phyloP scores from a whole-genome alignment of 2,888 invertebrate species.

The Scelioninae gen. 2 region DNA sequence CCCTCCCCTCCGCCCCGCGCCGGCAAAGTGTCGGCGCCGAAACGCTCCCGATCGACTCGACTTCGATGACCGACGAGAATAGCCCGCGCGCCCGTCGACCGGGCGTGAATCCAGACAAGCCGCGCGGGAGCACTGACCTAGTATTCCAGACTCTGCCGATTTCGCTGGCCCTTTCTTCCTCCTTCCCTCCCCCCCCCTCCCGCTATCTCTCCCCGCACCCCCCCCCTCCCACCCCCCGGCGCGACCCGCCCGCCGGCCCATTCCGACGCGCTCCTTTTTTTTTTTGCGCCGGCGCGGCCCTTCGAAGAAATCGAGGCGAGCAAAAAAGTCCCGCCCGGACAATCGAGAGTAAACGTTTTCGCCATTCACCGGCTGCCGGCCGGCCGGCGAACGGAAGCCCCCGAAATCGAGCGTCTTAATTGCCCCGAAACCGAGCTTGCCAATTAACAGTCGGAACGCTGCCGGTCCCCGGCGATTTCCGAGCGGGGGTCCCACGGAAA shows the following conservation, averaged over 20 bases:
- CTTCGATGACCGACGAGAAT: no score
- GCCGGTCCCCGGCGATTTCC: conserved; percentile 58
- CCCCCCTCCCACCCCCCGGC: no score
- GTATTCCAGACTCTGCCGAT: no score
- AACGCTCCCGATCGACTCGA: no score
- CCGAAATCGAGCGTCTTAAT: conserved; percentile 61
- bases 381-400: conserved; percentile 58
- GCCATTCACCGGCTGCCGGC: conserved; percentile 52
- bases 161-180: no score
- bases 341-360: conserved; percentile 55
- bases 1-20: no score
- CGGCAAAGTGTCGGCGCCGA: no score
- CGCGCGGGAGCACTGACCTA: no score
- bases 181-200: no score
- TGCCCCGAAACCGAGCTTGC: conserved; percentile 59
- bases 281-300: conserved; percentile 48
- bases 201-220: no score
- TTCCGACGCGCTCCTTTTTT: conserved; percentile 50
- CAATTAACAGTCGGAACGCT: conserved; percentile 62
- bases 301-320: conserved; percentile 56
- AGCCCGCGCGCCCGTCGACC: no score
- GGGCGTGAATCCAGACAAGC: no score
- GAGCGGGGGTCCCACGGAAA: conserved; percentile 45
- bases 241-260: conserved; percentile 41
- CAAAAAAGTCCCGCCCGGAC: conserved; percentile 52